These are phyloP conservation scores for Pocillopora damicornis DNA, from an alignment of 64 coral and sea anemone species.

Conservation along the genomic window DNA sequence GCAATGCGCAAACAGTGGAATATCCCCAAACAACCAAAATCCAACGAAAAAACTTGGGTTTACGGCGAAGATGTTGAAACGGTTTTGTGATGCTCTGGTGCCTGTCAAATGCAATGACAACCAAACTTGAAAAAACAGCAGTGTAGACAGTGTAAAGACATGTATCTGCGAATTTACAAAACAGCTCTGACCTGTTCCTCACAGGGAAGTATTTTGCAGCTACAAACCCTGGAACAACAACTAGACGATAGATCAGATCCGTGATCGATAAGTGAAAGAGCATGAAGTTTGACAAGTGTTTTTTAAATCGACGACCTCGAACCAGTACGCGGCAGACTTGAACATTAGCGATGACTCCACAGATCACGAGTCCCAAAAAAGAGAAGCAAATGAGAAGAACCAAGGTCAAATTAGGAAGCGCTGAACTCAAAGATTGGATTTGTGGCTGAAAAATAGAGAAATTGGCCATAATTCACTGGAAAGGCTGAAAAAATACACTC, in stretches of 20 bases:
- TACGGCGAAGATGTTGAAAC: slow-evolving; percentile 4
- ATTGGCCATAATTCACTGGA: not conserved
- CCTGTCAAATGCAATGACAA: slow-evolving; percentile 50
- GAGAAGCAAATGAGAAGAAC: not conserved
- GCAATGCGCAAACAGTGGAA: slow-evolving; percentile 13
- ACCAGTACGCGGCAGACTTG: slow-evolving; percentile 40
- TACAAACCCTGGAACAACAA: slow-evolving; percentile 18
- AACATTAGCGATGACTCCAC: slow-evolving; percentile 22
- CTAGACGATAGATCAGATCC: slow-evolving; percentile 42
- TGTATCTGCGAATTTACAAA: not conserved
- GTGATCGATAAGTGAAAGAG: slow-evolving; percentile 56
- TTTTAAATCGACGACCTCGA: slow-evolving; percentile 27
- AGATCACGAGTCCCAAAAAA: not conserved
- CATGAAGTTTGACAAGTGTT: slow-evolving; percentile 63
- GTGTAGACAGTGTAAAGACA: not conserved
- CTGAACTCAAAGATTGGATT: not conserved
- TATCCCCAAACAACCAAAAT: slow-evolving; percentile 38
- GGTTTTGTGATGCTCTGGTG: slow-evolving; percentile 47
- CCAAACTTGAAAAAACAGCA: slow-evolving; percentile 38
- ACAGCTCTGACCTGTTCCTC: not conserved
- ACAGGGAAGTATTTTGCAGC: not conserved
- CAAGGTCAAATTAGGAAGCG: not conserved
- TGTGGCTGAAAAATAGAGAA: too few relatives aligned
- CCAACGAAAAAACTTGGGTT: not conserved
- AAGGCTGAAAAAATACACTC: not conserved